Conservation (phyloP, 2,888 invertebrate genomes). For the Calameuta pallipes region DNA sequence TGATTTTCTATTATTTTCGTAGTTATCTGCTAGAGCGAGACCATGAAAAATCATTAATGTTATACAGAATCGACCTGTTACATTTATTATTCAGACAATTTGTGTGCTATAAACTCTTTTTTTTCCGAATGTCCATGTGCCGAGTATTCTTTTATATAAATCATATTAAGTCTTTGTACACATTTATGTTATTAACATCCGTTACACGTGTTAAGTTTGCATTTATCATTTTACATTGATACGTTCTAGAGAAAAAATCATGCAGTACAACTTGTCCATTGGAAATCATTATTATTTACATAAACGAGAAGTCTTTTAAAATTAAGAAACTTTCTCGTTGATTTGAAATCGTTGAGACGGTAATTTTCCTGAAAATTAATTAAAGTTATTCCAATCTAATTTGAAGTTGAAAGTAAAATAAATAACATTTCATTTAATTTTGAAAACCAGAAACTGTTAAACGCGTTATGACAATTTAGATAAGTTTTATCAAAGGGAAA, state of each 20-base stretch:
- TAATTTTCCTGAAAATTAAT: not conserved
- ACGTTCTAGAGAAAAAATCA: constrained; percentile 6
- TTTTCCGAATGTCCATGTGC: not conserved
- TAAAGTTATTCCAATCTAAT: not conserved
- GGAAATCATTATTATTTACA: not conserved
- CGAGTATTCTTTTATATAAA: not conserved
- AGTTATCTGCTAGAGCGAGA: constrained; percentile 62
- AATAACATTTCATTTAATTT: constrained; percentile 34
- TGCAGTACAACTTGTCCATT: not conserved
- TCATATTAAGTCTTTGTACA: constrained; percentile 21
- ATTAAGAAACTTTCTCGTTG: not conserved
- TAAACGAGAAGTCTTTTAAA: not conserved
- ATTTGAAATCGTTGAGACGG: not conserved
- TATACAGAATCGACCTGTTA: not conserved
- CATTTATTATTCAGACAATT: not conserved
- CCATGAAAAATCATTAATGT: not conserved
- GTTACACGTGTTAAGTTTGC: constrained; percentile 15
- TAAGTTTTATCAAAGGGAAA: constrained; percentile 89
- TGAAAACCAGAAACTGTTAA: constrained; percentile 33
- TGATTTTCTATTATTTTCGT: not conserved
- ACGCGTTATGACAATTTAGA: constrained; percentile 43
- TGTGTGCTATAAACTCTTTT: not conserved
- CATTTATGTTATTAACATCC: constrained; percentile 14
- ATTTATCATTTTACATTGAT: constrained; percentile 36
- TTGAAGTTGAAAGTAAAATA: constrained; percentile 32